These are phyloP conservation scores for Herminia tarsipennalis DNA, from an alignment of 2,888 invertebrate species.

Conservation along the genomic window DNA sequence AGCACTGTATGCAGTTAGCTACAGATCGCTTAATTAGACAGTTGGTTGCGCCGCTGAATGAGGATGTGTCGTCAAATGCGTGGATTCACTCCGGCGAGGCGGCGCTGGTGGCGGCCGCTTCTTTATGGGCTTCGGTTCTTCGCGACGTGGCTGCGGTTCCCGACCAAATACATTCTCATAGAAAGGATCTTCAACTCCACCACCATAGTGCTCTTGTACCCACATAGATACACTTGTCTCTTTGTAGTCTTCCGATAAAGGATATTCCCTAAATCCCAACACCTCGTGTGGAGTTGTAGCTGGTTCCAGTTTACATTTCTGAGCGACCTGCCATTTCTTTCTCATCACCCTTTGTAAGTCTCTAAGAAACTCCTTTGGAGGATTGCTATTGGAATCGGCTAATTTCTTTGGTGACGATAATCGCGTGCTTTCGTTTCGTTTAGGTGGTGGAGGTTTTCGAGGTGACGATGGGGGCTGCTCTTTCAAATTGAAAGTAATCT, in stretches of 20 bases:
- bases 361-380: conserved; percentile 93
- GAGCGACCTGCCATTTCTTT: conserved; percentile 97
- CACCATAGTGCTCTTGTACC: conserved; percentile 95
- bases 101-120: conserved; percentile 95
- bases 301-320: conserved; percentile 95
- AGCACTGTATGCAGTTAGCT: conserved; percentile 14
- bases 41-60: conserved; percentile 62
- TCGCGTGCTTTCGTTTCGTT: conserved; percentile 90
- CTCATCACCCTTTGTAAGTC: conserved; percentile 96
- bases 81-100: conserved; percentile 93
- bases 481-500: conserved; percentile 87
- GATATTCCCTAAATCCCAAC: conserved; percentile 94
- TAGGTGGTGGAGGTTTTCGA: conserved; percentile 90
- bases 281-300: conserved; percentile 97
- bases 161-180: conserved; percentile 90
- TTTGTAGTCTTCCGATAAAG: conserved; percentile 89
- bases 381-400: conserved; percentile 89
- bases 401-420: conserved; percentile 92
- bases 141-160: conserved; percentile 60
- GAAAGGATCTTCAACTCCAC: conserved; percentile 84
- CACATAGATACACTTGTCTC: conserved; percentile 95
- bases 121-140: conserved; percentile 79
- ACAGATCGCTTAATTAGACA: conserved; percentile 41
- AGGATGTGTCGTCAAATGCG: conserved; percentile 60
- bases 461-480: conserved; percentile 86